Evolutionary conservation across 2,888 invertebrate species (phyloP), one percentile per base, ranked within the genome.

Genomic region (Dorcus hopei): DNA sequence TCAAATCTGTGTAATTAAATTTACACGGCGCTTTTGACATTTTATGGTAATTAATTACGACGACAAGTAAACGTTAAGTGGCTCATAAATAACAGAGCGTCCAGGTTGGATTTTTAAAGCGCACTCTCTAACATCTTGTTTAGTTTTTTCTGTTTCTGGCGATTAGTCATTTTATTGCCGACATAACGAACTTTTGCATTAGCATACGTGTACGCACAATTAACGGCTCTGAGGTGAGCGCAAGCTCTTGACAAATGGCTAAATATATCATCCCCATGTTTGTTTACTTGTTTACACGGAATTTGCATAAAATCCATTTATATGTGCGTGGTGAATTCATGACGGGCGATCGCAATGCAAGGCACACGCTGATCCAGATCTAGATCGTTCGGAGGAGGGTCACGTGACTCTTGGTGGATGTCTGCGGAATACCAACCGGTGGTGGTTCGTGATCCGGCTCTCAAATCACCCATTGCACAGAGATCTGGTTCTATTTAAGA

Each of bases 401-500:
- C 45, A 53, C 43, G 45, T 42, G 53, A 41, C 39, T 52, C 52
- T 41, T 26, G 38, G 33, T 52, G 23, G 52, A 45, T 48, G 33
- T 38, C 42, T 42, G 53, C 43, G 45, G 54, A 54, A 38, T 54
- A 45, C 38, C 38, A 54, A 38, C 47, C 51, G 38, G 38, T 38
- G 51, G 51, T 11, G 14, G 51, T 51, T 51, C 47, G 47, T 54
- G 47, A 54, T 54, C 45, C 38, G 38, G 54, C 53, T 43, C 45
- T 43, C 53, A 53, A 54, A 47, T 55, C 50, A 49, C 23, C 49
- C 41, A 49, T 26, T 61, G 53, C 58, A 45, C 43, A 39, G 45
- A 38, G 54, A 56, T 58, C 47, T 49, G 59, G 55, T 56, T 57
- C 49, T 65, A 60, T 61, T 58, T 54, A 39, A 54, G 65, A 60